Base-by-base conservation (phyloP, 2,888 invertebrate genomes). In the Eulithis prunata region DNA sequence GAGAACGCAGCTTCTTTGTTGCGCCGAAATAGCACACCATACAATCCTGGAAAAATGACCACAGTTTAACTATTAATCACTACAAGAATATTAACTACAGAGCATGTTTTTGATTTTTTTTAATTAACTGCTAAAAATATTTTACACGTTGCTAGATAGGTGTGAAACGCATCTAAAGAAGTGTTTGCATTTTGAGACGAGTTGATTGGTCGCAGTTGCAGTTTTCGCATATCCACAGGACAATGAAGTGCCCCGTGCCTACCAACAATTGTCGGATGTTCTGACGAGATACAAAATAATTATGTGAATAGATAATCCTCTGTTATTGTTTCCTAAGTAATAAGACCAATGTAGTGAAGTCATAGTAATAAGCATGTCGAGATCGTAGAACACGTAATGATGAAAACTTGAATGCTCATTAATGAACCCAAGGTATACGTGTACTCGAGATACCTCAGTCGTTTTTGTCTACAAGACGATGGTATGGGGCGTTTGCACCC, bases 1-100 rank as follows among this genome's bases (percentile, higher is more conserved):
- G 97, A 97, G 94, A 98, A 98, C 1, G 98, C 98, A 0, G 98
- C 97, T 85, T 98, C 98, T 83, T 97, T 97, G 94, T 97, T 97
- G 66, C 97, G 95, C 79, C 97, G 94, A 94, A 97, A 98, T 70
- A 97, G 94, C 13, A 96, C 96, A 60, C 98, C 98, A 82, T 97
- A 98, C 21, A 98, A 93, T 73, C 97, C 97, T 97, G 93, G 0
- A 88, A 56, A 55, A 2, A 47, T 47, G 4, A 46, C n/a, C n/a
- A 3, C 12, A n/a, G 5, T n/a, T 46, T 46, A 13, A n/a, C 2
- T 46, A n/a, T 5, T 5, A 5, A 46, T 46, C 5, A 8, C 38
- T 38, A 38, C 5, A 38, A 21, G 21, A 21, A 2, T 21, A 21
- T 21, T 21, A 21, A 21, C 21, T 21, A 1, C 21, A 21, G 21